Base-by-base conservation (phyloP, 37 sponge, comb jelly and placozoan genomes). In the Halisarca cf. caerulea region DNA sequence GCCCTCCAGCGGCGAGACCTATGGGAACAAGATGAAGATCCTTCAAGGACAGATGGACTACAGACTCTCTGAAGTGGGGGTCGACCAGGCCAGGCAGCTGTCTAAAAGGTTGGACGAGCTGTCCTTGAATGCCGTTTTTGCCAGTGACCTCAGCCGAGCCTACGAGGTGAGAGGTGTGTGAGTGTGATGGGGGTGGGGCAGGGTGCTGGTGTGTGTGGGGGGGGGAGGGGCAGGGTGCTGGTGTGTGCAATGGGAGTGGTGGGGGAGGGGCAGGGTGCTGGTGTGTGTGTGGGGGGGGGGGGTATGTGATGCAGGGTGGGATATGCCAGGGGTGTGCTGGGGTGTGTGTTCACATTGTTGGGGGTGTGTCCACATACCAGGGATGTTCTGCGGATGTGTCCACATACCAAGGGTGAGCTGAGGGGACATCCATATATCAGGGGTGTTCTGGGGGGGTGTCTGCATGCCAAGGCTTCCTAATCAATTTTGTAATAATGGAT, bases 1-100 rank as follows among this genome's bases (percentile, higher is more conserved):
- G 14, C 72, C n/a, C n/a, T 51, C n/a, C 4, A 42, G 54, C 28
- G 79, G 79, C 20, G 79, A 78, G 15, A 78, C 79, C 28, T 1
- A 38, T 23, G 79, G 24, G 2, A 78, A 78, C 30, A 44, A 24
- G 2, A 20, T 30, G 53, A 47, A 47, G 25, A 78, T 78, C 25
- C 25, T 78, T 21, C 79, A 78, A 11, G 79, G 79, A 2, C 79
- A 78, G 44, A 78, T 15, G 53, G 79, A 78, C 79, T 78, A 14
- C 18, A 2, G 2, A 1, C 54, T 78, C 33, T 44, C 79, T 3
- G 79, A 78, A 2, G 14, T 15, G 44, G 79, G 79, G 20, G 21
- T 24, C 1, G 53, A 78, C 3, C 79, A 78, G 53, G 79, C 79
- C 11, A 42, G 53, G 53, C 24, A 24, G 79, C 51, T 78, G 53